Percentiles rank a stretch among this genome's conserved stretches.
Evolutionary conservation across 2,888 invertebrate species (phyloP).

Genomic region (Cactoblastis cactorum): DNA sequence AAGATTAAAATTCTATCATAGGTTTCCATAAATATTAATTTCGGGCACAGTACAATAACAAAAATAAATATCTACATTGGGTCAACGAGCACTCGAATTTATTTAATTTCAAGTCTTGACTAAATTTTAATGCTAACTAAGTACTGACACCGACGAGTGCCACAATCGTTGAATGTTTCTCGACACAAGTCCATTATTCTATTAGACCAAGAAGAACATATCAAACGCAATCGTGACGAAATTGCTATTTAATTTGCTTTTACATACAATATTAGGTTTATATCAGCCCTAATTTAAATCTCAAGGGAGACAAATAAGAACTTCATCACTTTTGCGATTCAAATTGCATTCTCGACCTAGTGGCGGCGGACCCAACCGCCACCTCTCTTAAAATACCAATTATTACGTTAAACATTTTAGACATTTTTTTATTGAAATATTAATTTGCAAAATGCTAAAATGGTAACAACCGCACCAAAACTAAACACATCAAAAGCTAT

Average conservation of each 20-base stretch:
- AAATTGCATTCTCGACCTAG: background rate
- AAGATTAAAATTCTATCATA: constrained; percentile 49
- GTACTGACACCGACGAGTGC: constrained; percentile 61
- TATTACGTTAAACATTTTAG: constrained; percentile 44
- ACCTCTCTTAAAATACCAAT: constrained; percentile 23
- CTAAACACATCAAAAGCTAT: constrained; percentile 57
- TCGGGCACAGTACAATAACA: constrained; percentile 75
- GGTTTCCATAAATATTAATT: constrained; percentile 67
- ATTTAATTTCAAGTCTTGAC: constrained; percentile 67
- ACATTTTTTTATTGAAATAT: constrained; percentile 31
- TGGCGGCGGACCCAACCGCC: constrained; percentile 15
- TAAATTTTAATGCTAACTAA: constrained; percentile 72
- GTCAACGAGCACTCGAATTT: constrained; percentile 70
- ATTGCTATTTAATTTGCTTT: background rate
- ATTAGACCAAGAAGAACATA: background rate
- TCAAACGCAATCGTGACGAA: background rate
- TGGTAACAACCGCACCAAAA: constrained; percentile 51
- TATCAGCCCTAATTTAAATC: background rate
- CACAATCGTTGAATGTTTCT: constrained; percentile 22
- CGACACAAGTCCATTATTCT: background rate
- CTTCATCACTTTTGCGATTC: background rate
- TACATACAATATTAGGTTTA: background rate
- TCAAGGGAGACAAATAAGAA: background rate
- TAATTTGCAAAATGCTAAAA: constrained; percentile 46
- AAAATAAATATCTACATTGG: constrained; percentile 79